Conservation (phyloP, 2,113 vertebrate species). For the Pandion haliaetus region DNA sequence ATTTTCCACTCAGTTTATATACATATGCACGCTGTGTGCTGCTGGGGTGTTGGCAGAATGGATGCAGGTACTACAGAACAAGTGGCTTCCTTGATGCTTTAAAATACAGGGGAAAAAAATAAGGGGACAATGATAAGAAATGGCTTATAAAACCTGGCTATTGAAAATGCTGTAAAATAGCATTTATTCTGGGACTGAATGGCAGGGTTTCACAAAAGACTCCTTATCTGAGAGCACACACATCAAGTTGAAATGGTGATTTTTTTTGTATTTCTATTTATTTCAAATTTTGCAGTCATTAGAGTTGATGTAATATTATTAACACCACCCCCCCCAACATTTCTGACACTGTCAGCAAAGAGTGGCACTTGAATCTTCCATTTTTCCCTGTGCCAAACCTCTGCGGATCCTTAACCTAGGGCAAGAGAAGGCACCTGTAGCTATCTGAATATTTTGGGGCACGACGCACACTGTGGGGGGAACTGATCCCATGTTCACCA, state of each 20-base stretch:
- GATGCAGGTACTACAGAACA: neutral
- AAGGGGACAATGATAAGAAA: neutral
- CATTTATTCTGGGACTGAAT: neutral
- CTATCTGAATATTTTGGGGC: neutral
- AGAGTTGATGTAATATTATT: neutral
- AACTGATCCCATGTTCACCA: neutral
- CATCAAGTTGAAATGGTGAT: neutral
- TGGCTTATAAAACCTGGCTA: neutral
- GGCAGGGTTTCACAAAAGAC: neutral
- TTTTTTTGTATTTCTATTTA: neutral
- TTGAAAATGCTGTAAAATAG: neutral
- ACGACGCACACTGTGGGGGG: neutral
- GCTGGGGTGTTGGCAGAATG: neutral
- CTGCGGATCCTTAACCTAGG: neutral
- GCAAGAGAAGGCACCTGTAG: neutral
- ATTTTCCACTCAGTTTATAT: slow-evolving; percentile 36
- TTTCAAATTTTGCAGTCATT: neutral
- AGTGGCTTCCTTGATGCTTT: neutral
- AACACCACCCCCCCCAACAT: neutral
- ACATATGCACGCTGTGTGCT: neutral
- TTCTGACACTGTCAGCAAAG: neutral
- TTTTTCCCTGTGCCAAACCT: neutral
- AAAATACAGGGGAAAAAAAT: neutral
- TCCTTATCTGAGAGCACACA: neutral
- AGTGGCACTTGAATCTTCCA: neutral